Evolutionary conservation across 2,888 invertebrate genomes (phyloP).

Genomic region (Callimorpha dominula): DNA sequence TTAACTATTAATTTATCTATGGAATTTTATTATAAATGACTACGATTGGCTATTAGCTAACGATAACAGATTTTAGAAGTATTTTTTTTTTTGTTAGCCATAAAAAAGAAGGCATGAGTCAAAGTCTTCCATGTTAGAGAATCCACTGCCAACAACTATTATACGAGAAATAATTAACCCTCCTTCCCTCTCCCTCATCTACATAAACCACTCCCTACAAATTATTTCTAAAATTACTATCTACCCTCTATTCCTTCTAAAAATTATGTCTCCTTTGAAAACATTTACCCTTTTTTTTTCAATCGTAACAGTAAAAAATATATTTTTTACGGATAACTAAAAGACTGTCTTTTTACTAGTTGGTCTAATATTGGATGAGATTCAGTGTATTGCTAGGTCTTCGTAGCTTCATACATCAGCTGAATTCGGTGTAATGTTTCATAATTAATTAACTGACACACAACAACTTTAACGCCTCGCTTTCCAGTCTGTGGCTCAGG

Average conservation of each 20-base stretch:
- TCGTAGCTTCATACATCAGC: neutral
- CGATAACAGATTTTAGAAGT: too few species aligned
- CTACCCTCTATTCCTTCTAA: too few species aligned
- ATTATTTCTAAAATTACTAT: too few species aligned
- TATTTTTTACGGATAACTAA: slow-evolving; percentile 4
- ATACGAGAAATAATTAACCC: too few species aligned
- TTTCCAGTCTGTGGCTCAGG: neutral
- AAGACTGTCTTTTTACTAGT: slow-evolving; percentile 3
- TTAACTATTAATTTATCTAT: neutral
- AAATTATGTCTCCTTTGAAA: too few species aligned
- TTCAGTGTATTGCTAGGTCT: neutral
- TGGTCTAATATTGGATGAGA: slow-evolving; percentile 21
- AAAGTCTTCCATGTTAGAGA: too few species aligned
- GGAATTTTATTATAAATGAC: neutral
- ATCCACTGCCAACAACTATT: too few species aligned
- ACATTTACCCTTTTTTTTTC: neutral
- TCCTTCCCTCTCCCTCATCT: too few species aligned
- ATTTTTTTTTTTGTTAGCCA: too few species aligned
- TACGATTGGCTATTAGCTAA: neutral
- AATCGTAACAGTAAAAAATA: neutral
- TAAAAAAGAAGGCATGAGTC: too few species aligned
- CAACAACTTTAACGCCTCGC: neutral
- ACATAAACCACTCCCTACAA: too few species aligned
- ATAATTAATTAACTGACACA: too few species aligned
- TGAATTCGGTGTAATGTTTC: neutral